These are phyloP conservation scores for Azemiops feae DNA, from an alignment of 2,113 vertebrate species.

Conservation along the genomic window DNA sequence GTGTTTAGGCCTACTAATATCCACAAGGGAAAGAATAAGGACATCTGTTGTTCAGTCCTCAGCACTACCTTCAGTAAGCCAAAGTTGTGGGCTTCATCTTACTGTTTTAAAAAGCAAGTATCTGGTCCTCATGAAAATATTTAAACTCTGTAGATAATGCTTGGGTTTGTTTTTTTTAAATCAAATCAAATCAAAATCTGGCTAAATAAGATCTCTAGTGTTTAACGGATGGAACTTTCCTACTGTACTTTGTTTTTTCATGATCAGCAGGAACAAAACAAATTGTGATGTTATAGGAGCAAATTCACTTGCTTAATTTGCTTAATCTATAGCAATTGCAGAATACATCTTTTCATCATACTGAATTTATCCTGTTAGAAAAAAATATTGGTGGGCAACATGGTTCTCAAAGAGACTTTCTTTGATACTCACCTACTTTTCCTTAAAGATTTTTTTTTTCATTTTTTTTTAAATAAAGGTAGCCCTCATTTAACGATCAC, in stretches of 20 bases:
- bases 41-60: not conserved
- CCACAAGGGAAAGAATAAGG: not conserved
- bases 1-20: not conserved
- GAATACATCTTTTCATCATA: not conserved
- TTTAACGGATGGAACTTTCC: not conserved
- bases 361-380: not conserved
- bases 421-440: not conserved
- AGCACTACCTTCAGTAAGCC: not conserved
- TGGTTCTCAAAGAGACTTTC: not conserved
- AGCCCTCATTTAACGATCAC: not conserved
- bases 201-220: not conserved
- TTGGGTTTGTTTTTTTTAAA: not conserved
- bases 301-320: not conserved
- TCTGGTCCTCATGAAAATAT: not conserved
- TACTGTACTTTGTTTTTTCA: not conserved
- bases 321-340: not conserved
- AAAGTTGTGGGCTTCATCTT: not conserved
- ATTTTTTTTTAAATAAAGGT: not conserved
- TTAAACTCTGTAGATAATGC: not conserved
- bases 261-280: not conserved
- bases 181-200: not conserved
- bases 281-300: not conserved
- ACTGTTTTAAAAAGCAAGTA: not conserved
- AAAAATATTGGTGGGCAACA: not conserved
- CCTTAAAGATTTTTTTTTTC: not conserved